Conservation (phyloP, 2,113 vertebrate species). For the Pseudorectes ferrugineus region DNA sequence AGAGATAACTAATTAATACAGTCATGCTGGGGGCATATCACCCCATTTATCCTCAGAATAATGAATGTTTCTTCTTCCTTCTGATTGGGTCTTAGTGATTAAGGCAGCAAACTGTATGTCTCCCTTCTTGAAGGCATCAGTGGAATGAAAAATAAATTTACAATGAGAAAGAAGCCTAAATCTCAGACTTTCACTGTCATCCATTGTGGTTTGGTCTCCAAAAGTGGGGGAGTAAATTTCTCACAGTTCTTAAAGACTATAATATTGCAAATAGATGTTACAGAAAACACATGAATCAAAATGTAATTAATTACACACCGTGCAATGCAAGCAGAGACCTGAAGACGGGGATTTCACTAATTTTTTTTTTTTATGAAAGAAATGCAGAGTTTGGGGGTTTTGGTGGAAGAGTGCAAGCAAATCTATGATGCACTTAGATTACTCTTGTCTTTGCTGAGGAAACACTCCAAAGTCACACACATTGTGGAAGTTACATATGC, state of each 20-base stretch:
- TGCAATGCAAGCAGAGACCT: neutral
- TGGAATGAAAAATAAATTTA: neutral
- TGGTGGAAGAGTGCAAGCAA: neutral
- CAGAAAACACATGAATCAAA: neutral
- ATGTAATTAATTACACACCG: neutral
- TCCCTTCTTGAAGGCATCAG: neutral
- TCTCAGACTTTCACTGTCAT: neutral
- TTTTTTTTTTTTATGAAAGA: neutral
- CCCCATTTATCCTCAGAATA: neutral
- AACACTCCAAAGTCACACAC: neutral
- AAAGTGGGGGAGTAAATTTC: neutral
- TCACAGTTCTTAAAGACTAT: neutral
- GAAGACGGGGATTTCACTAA: neutral
- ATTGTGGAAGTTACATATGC: neutral
- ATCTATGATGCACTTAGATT: neutral
- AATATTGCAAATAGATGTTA: neutral
- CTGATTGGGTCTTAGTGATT: neutral
- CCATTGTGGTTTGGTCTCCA: neutral
- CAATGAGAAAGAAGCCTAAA: neutral
- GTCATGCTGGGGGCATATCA: neutral
- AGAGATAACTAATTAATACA: neutral
- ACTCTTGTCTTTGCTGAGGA: neutral
- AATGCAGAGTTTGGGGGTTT: neutral
- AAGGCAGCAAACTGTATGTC: neutral
- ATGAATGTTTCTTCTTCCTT: neutral